These are phyloP conservation scores for Tenualosa thibaudeaui DNA, from an alignment of 2,797 vertebrate genomes.

Conservation along the genomic window DNA sequence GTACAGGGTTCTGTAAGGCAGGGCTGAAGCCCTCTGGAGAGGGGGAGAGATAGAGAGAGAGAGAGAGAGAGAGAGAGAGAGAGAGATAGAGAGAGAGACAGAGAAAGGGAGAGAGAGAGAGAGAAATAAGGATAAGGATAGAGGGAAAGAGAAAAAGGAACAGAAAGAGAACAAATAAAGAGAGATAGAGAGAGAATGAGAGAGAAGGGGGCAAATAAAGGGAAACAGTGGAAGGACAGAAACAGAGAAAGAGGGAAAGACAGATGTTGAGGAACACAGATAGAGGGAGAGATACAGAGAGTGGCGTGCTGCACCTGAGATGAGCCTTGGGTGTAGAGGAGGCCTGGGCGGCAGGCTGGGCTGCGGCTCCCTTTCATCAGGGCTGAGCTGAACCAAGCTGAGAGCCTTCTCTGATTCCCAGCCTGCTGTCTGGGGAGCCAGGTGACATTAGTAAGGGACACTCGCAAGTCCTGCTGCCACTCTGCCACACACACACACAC, in stretches of 20 bases:
- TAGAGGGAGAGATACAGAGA: background rate
- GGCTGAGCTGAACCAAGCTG: background rate
- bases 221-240: too few species aligned
- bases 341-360: background rate
- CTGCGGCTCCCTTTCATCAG: background rate
- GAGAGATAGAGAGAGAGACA: background rate
- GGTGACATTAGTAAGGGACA: conserved; percentile 78
- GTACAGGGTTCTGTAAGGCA: background rate
- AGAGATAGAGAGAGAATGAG: background rate
- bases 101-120: background rate
- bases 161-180: background rate
- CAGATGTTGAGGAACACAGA: background rate
- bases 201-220: background rate
- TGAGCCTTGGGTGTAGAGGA: background rate
- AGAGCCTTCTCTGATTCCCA: conserved; percentile 62
- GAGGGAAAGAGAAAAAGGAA: background rate
- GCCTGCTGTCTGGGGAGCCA: conserved; percentile 77
- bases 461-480: background rate
- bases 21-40: background rate
- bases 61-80: background rate
- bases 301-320: background rate
- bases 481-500: conserved; percentile 53
- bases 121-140: background rate
- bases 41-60: background rate
- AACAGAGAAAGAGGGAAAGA: background rate